phyloP scores from a whole-genome alignment of 2,797 vertebrate species.

The Artibeus lituratus region DNA sequence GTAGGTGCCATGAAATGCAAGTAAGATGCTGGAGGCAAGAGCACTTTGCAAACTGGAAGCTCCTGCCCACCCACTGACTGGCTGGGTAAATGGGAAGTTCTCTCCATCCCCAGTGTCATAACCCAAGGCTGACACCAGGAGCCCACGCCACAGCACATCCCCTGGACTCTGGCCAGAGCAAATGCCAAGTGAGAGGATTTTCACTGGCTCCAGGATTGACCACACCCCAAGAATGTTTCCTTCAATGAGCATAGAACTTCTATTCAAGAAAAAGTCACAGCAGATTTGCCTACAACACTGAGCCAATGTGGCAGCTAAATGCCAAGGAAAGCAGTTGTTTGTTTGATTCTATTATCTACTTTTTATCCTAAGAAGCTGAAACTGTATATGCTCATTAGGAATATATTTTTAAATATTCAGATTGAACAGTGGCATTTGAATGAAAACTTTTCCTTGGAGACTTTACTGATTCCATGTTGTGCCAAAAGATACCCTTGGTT shows the following conservation, averaged over 20 bases:
- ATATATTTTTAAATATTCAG: conserved; percentile 68
- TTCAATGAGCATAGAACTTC: not conserved
- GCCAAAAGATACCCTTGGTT: conserved; percentile 30
- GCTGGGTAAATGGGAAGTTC: not conserved
- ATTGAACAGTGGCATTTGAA: conserved; percentile 43
- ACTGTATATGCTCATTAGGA: conserved; percentile 35
- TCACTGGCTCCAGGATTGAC: not conserved
- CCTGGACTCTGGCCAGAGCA: not conserved
- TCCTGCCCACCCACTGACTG: not conserved
- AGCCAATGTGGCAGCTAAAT: not conserved
- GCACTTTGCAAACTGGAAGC: not conserved
- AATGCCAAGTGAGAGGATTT: not conserved
- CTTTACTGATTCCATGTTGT: not conserved
- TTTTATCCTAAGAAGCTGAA: conserved; percentile 57
- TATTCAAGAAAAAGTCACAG: not conserved
- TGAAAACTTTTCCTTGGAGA: conserved; percentile 65
- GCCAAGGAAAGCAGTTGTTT: conserved; percentile 22
- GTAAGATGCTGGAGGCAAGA: not conserved
- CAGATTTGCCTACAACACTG: not conserved
- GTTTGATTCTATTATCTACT: conserved; percentile 53
- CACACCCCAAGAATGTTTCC: not conserved
- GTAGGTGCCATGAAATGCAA: not conserved
- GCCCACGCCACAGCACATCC: not conserved
- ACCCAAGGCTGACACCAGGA: not conserved
- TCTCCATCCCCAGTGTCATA: not conserved